These are phyloP conservation scores for Phaethornis superciliosus DNA, from an alignment of 2,113 vertebrate genomes.

Conservation along the genomic window DNA sequence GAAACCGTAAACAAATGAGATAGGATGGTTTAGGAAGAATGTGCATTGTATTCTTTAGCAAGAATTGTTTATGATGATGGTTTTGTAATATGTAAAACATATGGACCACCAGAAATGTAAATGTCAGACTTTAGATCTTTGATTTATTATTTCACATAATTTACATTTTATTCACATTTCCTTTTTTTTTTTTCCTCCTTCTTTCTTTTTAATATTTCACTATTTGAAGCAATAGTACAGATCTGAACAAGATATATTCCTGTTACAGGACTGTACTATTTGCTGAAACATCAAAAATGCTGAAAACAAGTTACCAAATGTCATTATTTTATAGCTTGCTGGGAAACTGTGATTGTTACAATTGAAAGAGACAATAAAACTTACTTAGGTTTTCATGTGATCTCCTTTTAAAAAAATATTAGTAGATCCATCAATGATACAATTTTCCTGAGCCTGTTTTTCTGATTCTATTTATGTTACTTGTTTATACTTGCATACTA, in stretches of 20 bases:
- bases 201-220: neutral
- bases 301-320: neutral
- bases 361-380: neutral
- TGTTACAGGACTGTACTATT: neutral
- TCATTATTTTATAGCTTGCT: neutral
- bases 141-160: constrained; percentile 41
- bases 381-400: neutral
- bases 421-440: neutral
- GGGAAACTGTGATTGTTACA: neutral
- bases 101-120: constrained; percentile 60
- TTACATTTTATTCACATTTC: constrained; percentile 16
- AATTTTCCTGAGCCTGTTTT: neutral
- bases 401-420: neutral
- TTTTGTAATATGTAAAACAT: constrained; percentile 53
- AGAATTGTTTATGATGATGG: constrained; percentile 57
- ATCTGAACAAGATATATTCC: neutral
- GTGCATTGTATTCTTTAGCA: constrained; percentile 53
- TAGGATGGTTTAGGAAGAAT: constrained; percentile 58
- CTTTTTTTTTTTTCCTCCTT: accelerated
- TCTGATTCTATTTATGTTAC: neutral
- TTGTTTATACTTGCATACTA: neutral
- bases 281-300: neutral
- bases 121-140: constrained; percentile 23
- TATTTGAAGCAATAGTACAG: neutral
- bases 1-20: constrained; percentile 66